Evolutionary conservation across 1,140 invertebrate species (phyloP).

Genomic region (Arctopsyche grandis): DNA sequence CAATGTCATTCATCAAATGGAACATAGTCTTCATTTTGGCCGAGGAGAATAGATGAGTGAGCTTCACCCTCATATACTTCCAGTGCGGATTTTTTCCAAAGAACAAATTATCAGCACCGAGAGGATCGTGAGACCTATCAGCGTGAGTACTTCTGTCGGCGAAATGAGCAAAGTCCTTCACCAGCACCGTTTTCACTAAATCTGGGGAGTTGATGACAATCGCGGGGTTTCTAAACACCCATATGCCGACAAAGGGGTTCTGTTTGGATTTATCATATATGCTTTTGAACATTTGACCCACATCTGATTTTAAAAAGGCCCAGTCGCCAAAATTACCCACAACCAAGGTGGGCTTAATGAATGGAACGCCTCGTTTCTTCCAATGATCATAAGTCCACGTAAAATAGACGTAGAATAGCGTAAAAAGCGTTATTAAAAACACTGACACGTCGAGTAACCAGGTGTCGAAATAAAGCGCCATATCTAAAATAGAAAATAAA

Average conservation of each 20-base stretch:
- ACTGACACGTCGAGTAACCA: neutral
- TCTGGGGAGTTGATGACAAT: slow-evolving; percentile 63
- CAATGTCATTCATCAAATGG: slow-evolving; percentile 55
- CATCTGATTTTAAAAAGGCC: slow-evolving; percentile 46
- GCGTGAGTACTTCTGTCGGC: slow-evolving; percentile 56
- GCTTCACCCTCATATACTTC: slow-evolving; percentile 64
- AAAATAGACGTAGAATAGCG: slow-evolving; percentile 52
- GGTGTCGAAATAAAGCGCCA: neutral
- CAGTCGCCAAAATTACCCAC: slow-evolving; percentile 53
- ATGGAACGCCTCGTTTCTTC: slow-evolving; percentile 55
- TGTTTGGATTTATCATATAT: slow-evolving; percentile 46
- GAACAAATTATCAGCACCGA: slow-evolving; percentile 55
- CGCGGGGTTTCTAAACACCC: slow-evolving; percentile 64
- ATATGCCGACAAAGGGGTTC: slow-evolving; percentile 59
- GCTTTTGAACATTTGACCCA: slow-evolving; percentile 51
- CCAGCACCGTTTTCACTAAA: slow-evolving; percentile 62
- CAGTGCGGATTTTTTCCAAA: slow-evolving; percentile 60
- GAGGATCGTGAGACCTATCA: slow-evolving; percentile 53
- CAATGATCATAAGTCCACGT: slow-evolving; percentile 56
- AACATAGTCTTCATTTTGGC: slow-evolving; percentile 66
- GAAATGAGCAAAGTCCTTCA: slow-evolving; percentile 66
- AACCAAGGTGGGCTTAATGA: slow-evolving; percentile 45
- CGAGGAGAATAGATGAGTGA: slow-evolving; percentile 67
- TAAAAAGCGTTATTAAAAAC: neutral
- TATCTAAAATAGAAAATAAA: neutral